Percentiles rank a stretch among this genome's conserved stretches.
Evolutionary conservation across 2,113 vertebrate species (phyloP).

Genomic region (Triplophysa tibetana): DNA sequence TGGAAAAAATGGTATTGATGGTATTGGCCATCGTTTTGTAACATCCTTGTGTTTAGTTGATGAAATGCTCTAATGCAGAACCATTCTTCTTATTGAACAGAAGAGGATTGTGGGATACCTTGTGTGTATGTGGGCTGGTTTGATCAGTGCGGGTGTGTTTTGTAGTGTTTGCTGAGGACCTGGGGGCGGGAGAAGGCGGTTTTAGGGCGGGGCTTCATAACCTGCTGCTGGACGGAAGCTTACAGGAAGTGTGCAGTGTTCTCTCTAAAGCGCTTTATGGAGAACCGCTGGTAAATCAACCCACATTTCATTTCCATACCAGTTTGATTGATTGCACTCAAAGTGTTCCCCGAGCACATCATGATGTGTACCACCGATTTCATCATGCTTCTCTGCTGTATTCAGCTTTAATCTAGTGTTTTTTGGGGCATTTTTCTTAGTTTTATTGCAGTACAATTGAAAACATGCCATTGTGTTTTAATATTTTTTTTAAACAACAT

Average conservation of each 20-base stretch:
- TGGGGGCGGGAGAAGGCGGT: constrained; percentile 84
- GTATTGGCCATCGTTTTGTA: not conserved
- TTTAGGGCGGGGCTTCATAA: constrained; percentile 87
- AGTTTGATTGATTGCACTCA: not conserved
- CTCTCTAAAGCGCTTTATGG: constrained; percentile 94
- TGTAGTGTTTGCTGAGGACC: constrained; percentile 89
- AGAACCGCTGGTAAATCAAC: constrained; percentile 89
- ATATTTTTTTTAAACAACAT: not conserved
- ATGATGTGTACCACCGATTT: not conserved
- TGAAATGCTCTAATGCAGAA: not conserved
- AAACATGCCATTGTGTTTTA: not conserved
- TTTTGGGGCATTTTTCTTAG: not conserved
- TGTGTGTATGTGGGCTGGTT: constrained; percentile 7
- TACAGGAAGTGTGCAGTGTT: constrained; percentile 88
- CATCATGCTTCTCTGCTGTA: not conserved
- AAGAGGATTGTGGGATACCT: not conserved
- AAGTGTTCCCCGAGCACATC: not conserved
- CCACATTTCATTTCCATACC: not conserved
- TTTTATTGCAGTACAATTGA: not conserved
- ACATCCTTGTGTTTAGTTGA: not conserved
- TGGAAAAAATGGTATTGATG: too few relatives aligned
- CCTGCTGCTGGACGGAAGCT: constrained; percentile 93
- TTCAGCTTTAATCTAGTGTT: not conserved
- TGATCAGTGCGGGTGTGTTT: constrained; percentile 40
- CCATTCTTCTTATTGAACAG: not conserved